Percentiles rank a stretch among this genome's conserved stretches.
These are phyloP conservation scores for Sebastes baramenuke DNA, from an alignment of 2,797 vertebrate genomes.

Conservation along the genomic window DNA sequence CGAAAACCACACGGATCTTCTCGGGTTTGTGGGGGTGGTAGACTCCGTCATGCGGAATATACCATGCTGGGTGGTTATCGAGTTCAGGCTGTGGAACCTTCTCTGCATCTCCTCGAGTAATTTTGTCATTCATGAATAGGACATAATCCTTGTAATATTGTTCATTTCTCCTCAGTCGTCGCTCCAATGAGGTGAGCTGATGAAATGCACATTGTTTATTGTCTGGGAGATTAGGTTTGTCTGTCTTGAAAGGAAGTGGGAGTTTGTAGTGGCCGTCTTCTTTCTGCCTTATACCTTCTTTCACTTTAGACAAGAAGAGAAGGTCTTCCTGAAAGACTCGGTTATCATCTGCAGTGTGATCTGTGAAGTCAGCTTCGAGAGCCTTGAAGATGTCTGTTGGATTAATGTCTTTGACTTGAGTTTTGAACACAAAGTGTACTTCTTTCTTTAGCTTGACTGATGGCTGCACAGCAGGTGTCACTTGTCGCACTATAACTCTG, in stretches of 20 bases:
- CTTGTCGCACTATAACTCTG: conserved; percentile 28
- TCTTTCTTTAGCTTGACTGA: not conserved
- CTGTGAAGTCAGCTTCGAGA: conserved; percentile 29
- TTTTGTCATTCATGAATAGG: conserved; percentile 25
- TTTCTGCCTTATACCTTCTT: not conserved
- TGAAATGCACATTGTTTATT: conserved; percentile 29
- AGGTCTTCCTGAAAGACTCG: conserved; percentile 38
- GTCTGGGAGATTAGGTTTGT: conserved; percentile 17
- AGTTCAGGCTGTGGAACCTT: conserved; percentile 19
- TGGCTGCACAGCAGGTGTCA: conserved; percentile 10
- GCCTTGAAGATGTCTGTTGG: conserved; percentile 27
- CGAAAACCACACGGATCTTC: not conserved
- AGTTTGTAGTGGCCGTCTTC: conserved; percentile 31
- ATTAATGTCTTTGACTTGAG: conserved; percentile 25
- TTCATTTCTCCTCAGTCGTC: not conserved
- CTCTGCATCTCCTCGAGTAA: not conserved
- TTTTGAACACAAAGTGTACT: conserved; percentile 31
- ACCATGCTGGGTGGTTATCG: conserved; percentile 17
- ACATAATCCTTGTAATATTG: conserved; percentile 28
- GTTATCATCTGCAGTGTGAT: conserved; percentile 14
- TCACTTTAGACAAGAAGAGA: conserved; percentile 12
- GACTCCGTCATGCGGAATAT: conserved; percentile 36
- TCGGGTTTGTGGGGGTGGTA: conserved; percentile 32
- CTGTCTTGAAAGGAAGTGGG: conserved; percentile 34
- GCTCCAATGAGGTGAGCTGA: not conserved